Percentiles rank a stretch among this genome's conserved stretches.
Evolutionary conservation across 1,140 invertebrate species (phyloP).

Genomic region (Spodoptera litura): DNA sequence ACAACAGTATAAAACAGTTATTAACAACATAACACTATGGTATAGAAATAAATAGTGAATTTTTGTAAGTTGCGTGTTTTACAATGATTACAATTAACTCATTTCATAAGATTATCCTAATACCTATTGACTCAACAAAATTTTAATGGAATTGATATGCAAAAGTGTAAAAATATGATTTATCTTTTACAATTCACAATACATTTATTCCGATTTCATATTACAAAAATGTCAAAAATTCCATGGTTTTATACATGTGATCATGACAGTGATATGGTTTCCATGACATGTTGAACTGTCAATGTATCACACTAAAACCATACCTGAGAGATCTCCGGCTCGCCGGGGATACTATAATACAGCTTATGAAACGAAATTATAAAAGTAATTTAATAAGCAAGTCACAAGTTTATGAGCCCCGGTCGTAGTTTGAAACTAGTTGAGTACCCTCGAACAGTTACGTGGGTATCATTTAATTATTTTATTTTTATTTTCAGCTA

Average conservation of each 20-base stretch:
- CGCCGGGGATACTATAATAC: conserved; percentile 76
- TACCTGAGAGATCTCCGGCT: conserved; percentile 80
- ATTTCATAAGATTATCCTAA: no score
- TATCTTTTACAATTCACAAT: background rate
- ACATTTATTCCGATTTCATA: background rate
- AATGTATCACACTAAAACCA: conserved; percentile 25
- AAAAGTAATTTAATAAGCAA: conserved; percentile 52
- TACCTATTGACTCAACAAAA: no score
- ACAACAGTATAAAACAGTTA: background rate
- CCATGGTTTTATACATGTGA: background rate
- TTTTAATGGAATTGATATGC: no score
- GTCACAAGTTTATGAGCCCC: no score
- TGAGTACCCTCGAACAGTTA: no score
- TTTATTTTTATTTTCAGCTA: no score
- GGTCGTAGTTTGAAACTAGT: no score
- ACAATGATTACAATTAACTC: background rate
- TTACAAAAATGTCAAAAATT: background rate
- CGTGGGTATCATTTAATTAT: no score
- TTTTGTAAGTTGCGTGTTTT: no score
- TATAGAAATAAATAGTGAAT: no score
- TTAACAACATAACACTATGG: background rate
- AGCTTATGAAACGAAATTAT: conserved; percentile 71
- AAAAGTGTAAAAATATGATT: no score
- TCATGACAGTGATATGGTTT: conserved; percentile 23
- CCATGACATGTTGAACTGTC: conserved; percentile 5